phyloP scores from a whole-genome alignment of 2,888 invertebrate species.

The Melanargia galathea region DNA sequence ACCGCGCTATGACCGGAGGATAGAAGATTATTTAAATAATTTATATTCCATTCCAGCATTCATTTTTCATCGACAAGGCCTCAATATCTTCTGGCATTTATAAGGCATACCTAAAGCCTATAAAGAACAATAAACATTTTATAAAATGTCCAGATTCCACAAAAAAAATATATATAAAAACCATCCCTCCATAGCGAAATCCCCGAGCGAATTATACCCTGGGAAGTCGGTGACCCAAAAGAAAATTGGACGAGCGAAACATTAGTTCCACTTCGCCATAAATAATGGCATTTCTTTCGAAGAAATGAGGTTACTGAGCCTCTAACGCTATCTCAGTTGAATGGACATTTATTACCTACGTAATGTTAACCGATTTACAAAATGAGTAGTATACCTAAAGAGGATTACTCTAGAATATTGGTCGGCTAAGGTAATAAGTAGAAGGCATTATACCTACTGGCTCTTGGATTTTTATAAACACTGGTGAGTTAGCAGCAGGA shows the following conservation, averaged over 20 bases:
- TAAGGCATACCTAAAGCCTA: neutral
- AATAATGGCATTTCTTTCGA: slow-evolving; percentile 28
- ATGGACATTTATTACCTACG: slow-evolving; percentile 15
- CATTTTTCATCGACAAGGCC: no score
- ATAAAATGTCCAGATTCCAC: no score
- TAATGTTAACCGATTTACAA: neutral
- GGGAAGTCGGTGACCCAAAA: slow-evolving; percentile 35
- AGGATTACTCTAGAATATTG: neutral
- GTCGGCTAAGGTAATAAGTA: neutral
- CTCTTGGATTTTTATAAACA: no score
- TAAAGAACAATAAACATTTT: no score
- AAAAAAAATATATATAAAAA: neutral
- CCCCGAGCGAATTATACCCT: slow-evolving; percentile 28
- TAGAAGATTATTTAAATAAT: no score
- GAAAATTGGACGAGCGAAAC: slow-evolving; percentile 34
- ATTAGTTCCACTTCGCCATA: slow-evolving; percentile 36
- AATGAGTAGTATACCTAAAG: neutral
- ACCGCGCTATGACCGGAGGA: no score
- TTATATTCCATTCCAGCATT: no score
- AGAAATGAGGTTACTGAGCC: slow-evolving; percentile 28
- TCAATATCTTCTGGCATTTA: neutral
- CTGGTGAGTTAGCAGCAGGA: no score
- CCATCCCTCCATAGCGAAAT: slow-evolving; percentile 26
- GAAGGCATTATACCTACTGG: neutral
- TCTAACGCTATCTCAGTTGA: slow-evolving; percentile 12